phyloP scores from a whole-genome alignment of 2,888 invertebrate species.

The Caenorhabditis sp. region DNA sequence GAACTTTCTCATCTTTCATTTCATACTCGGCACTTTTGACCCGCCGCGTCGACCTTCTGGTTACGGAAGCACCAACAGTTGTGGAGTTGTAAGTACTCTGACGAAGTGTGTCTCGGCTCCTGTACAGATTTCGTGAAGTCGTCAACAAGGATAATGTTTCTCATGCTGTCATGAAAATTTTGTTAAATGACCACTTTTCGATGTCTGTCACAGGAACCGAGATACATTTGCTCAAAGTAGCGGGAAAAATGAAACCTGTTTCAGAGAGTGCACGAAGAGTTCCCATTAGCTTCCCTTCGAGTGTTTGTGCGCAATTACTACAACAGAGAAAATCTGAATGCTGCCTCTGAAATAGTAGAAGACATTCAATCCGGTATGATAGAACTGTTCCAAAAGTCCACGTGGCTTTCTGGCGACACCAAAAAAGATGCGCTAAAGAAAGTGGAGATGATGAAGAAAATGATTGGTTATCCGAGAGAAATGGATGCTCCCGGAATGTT shows the following conservation, averaged over 20 bases:
- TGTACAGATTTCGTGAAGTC: no score
- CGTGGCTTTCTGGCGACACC: neutral
- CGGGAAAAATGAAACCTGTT: neutral
- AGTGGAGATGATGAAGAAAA: neutral
- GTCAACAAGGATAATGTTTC: no score
- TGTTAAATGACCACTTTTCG: no score
- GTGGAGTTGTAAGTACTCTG: no score
- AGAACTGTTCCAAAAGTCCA: slow-evolving; percentile 5
- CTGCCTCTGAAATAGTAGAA: neutral
- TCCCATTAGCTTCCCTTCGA: neutral
- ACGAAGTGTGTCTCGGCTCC: no score
- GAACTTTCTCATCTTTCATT: neutral
- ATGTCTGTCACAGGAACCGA: no score
- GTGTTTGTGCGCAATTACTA: neutral
- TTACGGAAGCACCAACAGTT: no score
- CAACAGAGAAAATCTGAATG: neutral
- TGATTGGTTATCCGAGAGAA: slow-evolving; percentile 8
- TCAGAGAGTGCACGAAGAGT: neutral
- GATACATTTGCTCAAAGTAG: no score
- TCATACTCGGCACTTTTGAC: no score
- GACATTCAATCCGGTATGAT: neutral
- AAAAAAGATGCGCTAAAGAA: neutral
- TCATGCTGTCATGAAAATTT: no score
- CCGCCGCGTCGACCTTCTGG: no score
- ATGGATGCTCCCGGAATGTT: neutral